Conservation (phyloP, 2,888 invertebrate species). For the Unio pictorum region DNA sequence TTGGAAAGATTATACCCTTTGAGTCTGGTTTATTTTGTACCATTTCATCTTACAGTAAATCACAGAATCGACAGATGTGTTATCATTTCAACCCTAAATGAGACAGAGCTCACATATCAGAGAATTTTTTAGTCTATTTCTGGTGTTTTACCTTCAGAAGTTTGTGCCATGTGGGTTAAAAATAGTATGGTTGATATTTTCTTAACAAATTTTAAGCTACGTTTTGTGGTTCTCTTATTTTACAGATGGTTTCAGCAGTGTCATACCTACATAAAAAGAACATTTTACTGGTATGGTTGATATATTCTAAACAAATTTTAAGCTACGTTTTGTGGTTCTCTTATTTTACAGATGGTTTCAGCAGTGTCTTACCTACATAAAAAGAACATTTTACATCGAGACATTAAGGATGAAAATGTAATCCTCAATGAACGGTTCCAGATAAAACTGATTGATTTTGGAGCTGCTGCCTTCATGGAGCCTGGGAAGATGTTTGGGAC, state of each 20-base stretch:
- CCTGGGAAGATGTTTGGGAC: conserved; percentile 80
- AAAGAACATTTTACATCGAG: conserved; percentile 80
- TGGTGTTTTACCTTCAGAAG: too few relatives aligned
- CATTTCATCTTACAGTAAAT: too few relatives aligned
- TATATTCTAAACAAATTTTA: background rate
- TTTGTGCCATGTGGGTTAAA: too few relatives aligned
- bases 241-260: conserved; percentile 80
- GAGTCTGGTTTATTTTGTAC: too few relatives aligned
- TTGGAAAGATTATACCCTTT: too few relatives aligned
- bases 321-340: background rate
- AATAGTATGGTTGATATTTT: background rate
- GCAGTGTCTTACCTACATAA: conserved; percentile 81
- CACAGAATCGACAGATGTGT: too few relatives aligned
- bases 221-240: background rate
- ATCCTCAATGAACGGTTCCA: conserved; percentile 82
- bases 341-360: conserved; percentile 76
- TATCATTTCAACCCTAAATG: too few relatives aligned
- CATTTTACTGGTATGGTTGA: conserved; percentile 74
- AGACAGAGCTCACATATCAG: too few relatives aligned
- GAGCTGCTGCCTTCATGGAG: conserved; percentile 79
- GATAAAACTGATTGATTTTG: conserved; percentile 84
- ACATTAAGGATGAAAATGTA: conserved; percentile 85
- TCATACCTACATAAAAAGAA: conserved; percentile 78
- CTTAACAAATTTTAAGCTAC: background rate
- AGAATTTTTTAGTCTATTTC: too few relatives aligned